phyloP scores from a whole-genome alignment of 2,113 vertebrate species.

The Leptodactylus fuscus region DNA sequence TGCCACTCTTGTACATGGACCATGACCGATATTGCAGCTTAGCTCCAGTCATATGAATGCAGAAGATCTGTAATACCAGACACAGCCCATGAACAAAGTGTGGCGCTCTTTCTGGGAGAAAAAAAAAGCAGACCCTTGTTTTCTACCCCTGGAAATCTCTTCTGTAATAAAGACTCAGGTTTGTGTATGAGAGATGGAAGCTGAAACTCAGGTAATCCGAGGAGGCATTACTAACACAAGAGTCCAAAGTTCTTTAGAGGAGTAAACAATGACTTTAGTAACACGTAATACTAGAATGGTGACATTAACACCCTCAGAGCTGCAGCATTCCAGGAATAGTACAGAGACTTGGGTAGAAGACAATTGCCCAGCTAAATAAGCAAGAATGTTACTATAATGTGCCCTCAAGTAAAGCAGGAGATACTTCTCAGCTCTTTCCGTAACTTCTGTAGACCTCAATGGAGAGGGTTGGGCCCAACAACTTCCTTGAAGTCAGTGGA shows the following conservation, averaged over 20 bases:
- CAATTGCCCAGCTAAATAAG: too few relatives aligned
- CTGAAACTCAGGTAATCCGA: not conserved
- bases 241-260: slow-evolving; percentile 10
- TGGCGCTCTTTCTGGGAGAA: not conserved
- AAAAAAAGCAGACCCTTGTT: not conserved
- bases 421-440: too few relatives aligned
- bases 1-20: not conserved
- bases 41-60: not conserved
- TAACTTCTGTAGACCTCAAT: too few relatives aligned
- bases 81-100: not conserved
- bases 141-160: too few relatives aligned
- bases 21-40: not conserved
- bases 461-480: too few relatives aligned
- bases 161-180: too few relatives aligned
- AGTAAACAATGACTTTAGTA: slow-evolving; percentile 6
- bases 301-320: not conserved
- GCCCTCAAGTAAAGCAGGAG: too few relatives aligned
- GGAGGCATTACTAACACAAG: not conserved
- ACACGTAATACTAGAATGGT: not conserved
- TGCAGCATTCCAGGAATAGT: not conserved
- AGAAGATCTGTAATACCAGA: not conserved
- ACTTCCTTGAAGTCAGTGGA: too few relatives aligned
- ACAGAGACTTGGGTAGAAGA: not conserved
- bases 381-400: too few relatives aligned
- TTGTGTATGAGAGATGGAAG: not conserved